Conservation (phyloP, 2,113 vertebrate genomes). For the Gymnobelideus leadbeateri region DNA sequence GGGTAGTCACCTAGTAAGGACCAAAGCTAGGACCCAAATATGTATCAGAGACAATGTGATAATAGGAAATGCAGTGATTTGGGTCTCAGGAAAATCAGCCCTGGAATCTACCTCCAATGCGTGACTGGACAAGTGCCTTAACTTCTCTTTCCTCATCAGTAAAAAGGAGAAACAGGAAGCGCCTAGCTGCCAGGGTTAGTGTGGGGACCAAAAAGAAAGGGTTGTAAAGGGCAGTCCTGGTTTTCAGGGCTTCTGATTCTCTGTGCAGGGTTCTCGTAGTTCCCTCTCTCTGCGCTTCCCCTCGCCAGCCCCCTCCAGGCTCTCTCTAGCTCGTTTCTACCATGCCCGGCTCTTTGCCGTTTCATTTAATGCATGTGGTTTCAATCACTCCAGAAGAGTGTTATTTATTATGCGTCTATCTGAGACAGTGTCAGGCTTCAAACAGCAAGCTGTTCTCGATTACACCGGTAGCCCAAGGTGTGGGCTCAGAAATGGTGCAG, state of each 20-base stretch:
- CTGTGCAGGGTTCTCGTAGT: not conserved
- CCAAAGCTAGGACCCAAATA: not conserved
- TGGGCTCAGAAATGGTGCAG: slow-evolving; percentile 80
- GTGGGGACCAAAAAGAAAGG: not conserved
- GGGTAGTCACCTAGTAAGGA: not conserved
- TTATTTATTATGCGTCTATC: slow-evolving; percentile 83
- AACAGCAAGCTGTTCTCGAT: slow-evolving; percentile 78
- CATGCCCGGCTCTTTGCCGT: slow-evolving; percentile 62
- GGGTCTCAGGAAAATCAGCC: not conserved
- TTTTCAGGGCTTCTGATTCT: not conserved
- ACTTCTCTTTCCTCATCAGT: not conserved
- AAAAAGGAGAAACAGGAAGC: not conserved
- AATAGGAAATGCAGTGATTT: not conserved
- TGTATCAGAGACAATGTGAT: not conserved
- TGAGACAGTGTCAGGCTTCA: slow-evolving; percentile 82
- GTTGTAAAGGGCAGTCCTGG: not conserved
- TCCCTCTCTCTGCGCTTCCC: fast-evolving
- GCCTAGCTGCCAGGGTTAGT: not conserved
- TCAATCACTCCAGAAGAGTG: slow-evolving; percentile 77
- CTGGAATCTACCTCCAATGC: not conserved
- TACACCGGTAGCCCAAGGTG: slow-evolving; percentile 80
- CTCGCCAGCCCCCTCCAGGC: slow-evolving; percentile 49
- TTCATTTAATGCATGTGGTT: slow-evolving; percentile 78
- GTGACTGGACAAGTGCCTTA: not conserved
- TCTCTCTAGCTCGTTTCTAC: slow-evolving; percentile 80